Evolutionary conservation across 2,888 invertebrate species (phyloP), one percentile per base, ranked within the genome.

Genomic region (Acronicta aceris): DNA sequence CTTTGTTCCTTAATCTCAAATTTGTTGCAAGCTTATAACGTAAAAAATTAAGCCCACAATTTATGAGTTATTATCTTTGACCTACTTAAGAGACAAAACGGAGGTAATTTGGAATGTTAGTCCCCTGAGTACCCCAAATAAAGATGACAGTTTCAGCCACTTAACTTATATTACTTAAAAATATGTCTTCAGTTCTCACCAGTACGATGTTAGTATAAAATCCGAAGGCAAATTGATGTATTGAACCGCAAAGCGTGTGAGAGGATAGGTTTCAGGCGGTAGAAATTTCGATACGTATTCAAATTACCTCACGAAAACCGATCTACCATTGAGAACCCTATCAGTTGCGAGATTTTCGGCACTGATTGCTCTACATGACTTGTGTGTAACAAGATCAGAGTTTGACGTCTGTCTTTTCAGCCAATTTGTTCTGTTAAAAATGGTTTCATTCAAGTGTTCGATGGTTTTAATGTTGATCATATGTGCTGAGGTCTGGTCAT

Each of bases 11-110:
- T 64, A 66, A 59, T 69, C 55, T 59, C 57, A 55, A 72, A 77
- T 64, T 36, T 45, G 42, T 56, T 47, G 27, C 27, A 52, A 59
- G 60, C 53, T 66, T 66, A 72, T 59, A 65, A 74, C 61, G 72
- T 72, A 73, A 72, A 80, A 76, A 70, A 52, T 59, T 74, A 72
- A 73, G 59, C 49, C 56, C 49, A 30, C 46, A 74, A 75, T 74
- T 72, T 71, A 72, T 59, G 73, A 73, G 61, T 71, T 76, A 72
- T 70, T 67, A 72, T 74, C 66, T 69, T 69, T 76, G 81, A 79
- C 81, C 81, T 65, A 81, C 60, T 79, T 81, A 72, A 51, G 46
- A 62, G 59, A 67, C 55, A 73, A 65, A 71, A 61, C 27, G 56
- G 53, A 62, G 59, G 59, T 60, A 73, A 73, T 73, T 78, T 65